A percentile compares a stretch with the other conserved stretches of the same genome.
phyloP scores from a whole-genome alignment of 2,797 vertebrate genomes.

The Coracias cyanogaster region DNA sequence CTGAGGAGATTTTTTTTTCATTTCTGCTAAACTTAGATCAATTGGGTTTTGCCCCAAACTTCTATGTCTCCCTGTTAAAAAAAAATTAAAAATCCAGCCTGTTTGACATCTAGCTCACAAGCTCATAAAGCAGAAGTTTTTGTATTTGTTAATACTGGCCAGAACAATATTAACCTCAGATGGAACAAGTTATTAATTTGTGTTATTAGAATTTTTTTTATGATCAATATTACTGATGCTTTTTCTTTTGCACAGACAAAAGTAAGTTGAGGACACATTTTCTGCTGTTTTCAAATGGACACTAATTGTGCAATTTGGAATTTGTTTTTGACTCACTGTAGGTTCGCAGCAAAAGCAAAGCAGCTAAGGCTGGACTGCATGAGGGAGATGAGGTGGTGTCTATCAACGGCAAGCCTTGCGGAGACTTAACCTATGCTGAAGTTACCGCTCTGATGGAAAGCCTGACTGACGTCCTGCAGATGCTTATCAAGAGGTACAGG shows the following conservation, averaged over 20 bases:
- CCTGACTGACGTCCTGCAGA: conserved; percentile 85
- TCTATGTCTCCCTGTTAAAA: not conserved
- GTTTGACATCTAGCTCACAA: not conserved
- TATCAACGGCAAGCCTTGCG: conserved; percentile 90
- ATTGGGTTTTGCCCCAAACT: not conserved
- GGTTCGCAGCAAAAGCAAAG: conserved; percentile 88
- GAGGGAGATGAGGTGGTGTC: conserved; percentile 93
- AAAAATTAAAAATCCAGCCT: not conserved
- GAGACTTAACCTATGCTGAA: conserved; percentile 87
- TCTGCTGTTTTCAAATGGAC: not conserved
- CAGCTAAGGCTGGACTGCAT: conserved; percentile 86
- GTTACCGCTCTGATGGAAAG: conserved; percentile 86
- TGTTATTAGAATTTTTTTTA: not conserved
- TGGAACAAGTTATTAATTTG: not conserved
- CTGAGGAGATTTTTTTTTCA: not conserved
- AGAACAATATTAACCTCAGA: not conserved
- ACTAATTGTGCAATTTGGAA: not conserved
- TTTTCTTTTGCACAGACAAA: not conserved
- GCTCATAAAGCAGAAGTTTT: not conserved
- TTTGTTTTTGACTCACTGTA: conserved; percentile 58
- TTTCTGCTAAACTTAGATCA: not conserved
- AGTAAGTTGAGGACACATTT: not conserved
- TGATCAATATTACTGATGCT: not conserved
- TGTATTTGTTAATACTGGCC: not conserved
- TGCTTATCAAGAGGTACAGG: conserved; percentile 94